Evolutionary conservation across 30 jellyfish, hydroid and myxozoan genomes (phyloP).

Genomic region (Turritopsis rubra): DNA sequence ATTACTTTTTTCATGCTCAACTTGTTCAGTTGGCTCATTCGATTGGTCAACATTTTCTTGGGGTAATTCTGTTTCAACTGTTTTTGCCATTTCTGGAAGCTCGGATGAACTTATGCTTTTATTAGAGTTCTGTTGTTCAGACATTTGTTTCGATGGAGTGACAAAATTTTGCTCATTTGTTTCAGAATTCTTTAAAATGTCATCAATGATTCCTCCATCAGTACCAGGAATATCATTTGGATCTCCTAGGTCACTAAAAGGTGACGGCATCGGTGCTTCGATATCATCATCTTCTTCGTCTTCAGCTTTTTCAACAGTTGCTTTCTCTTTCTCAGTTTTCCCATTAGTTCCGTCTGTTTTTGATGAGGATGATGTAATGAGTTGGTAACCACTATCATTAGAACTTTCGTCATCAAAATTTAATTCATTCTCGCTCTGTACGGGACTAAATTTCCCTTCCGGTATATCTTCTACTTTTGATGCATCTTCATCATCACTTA

Average conservation of each 20-base stretch:
- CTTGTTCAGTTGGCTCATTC: neutral
- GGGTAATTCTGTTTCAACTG: neutral
- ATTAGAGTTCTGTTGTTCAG: neutral
- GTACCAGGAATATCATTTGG: constrained; percentile 55
- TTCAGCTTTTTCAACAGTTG: neutral
- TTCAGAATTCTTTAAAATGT: constrained; percentile 47
- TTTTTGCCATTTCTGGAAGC: neutral
- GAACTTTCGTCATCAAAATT: constrained; percentile 30
- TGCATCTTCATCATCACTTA: constrained; percentile 39
- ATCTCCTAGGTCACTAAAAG: constrained; percentile 90
- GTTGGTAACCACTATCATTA: constrained; percentile 26
- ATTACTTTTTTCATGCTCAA: neutral
- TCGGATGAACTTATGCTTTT: neutral
- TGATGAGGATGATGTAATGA: neutral
- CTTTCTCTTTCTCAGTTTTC: neutral
- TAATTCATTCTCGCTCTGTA: constrained; percentile 37
- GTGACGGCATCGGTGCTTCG: constrained; percentile 96
- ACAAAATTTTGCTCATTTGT: constrained; percentile 37
- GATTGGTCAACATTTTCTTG: neutral
- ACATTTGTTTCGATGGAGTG: constrained; percentile 29
- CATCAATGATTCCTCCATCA: constrained; percentile 68
- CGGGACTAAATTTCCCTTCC: constrained; percentile 47
- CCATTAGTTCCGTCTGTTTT: neutral
- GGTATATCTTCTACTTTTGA: constrained; percentile 25
- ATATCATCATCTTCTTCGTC: constrained; percentile 45